A percentile compares a stretch with the other conserved stretches of the same genome.
phyloP scores from a whole-genome alignment of 2,888 invertebrate genomes.

The Tuberolachnus salignus region DNA sequence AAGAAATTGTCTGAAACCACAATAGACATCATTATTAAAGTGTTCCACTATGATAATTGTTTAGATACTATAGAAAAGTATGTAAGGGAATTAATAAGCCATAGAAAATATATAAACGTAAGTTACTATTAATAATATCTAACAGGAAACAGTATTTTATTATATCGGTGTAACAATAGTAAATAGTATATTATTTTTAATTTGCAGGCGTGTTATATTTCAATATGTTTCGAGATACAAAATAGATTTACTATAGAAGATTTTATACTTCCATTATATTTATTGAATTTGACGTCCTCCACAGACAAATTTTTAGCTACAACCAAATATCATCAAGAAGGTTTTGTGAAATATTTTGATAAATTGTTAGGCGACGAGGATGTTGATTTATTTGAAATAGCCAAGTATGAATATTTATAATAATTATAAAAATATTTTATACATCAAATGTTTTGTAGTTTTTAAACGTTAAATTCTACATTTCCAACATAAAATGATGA shows the following conservation, averaged over 20 bases:
- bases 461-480: too few species aligned
- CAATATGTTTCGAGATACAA: conserved; percentile 72
- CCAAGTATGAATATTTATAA: conserved; percentile 26
- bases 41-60: conserved; percentile 31
- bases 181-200: conserved; percentile 3
- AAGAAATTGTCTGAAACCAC: too few species aligned
- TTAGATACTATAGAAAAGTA: conserved; percentile 29
- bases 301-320: conserved; percentile 77
- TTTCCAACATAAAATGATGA: too few species aligned
- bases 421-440: too few species aligned
- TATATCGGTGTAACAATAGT: too few species aligned
- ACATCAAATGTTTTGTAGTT: too few species aligned
- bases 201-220: conserved; percentile 72
- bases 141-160: not conserved
- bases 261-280: conserved; percentile 76
- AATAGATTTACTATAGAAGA: conserved; percentile 73
- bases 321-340: conserved; percentile 61
- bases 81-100: conserved; percentile 25
- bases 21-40: conserved; percentile 18
- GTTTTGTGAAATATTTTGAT: conserved; percentile 45
- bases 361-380: conserved; percentile 35
- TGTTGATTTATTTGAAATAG: conserved; percentile 30
- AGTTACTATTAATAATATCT: not conserved
- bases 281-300: conserved; percentile 79
- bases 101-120: conserved; percentile 41